Evolutionary conservation across 1,140 invertebrate genomes (phyloP), one percentile per base, ranked within the genome.

Genomic region (Habropoda laboriosa): DNA sequence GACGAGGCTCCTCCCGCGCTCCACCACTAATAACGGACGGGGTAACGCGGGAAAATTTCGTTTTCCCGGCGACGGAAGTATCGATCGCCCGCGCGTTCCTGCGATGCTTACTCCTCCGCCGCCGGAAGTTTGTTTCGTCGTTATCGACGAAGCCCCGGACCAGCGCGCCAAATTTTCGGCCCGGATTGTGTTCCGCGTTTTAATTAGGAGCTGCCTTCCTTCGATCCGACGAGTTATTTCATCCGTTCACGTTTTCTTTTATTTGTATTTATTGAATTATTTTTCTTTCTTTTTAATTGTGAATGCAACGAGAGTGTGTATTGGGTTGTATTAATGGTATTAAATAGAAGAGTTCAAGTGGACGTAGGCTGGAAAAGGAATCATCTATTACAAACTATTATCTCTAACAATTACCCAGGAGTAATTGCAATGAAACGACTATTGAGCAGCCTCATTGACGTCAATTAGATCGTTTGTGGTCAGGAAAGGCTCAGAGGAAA

Each of bases 21-120:
- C 74, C 45, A n/a, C 81, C 45, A 70, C 53, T 79, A 75, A 57
- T 71, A 47, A 49, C 18, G 32, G 30, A 38, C 18, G 55, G n/a
- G n/a, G 27, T 66, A 45, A 45, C 71, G 32, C 45, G n/a, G 32
- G 32, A 30, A 66, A 82, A 47, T 72, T 79, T 73, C 45, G 40
- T 18, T 24, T 61, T 79, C n/a, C 47, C 57, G 18, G n/a, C 35
- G 42, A 32, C 30, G 49, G 30, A 51, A 40, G 12, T 83, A 85
- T 85, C 71, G 64, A 72, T 24, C 66, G 16, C 18, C 42, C 10
- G 30, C 21, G 40, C 73, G 64, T 77, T 70, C 30, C 51, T 27
- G 45, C 24, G 24, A 63, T 40, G 58, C 71, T 45, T 42, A 21
- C 47, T 30, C 10, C 3, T 27, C 6, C 3, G 24, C 24, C 5